Evolutionary conservation across 2,888 invertebrate species (phyloP), one percentile per base, ranked within the genome.

Genomic region (Erebia ligea): DNA sequence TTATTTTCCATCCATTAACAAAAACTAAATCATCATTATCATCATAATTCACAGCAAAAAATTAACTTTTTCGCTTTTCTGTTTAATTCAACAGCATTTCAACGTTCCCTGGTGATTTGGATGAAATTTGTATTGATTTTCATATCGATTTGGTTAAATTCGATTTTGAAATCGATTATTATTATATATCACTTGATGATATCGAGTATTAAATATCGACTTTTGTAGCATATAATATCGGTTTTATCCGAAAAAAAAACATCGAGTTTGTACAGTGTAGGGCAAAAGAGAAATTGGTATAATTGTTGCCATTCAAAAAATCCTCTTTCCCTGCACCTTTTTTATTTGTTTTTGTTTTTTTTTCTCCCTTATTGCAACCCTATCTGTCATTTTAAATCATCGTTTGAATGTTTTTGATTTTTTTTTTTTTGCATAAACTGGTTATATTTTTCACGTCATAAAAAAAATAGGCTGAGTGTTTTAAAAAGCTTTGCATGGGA

Each of bases 191-290:
- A 45, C 45, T 45, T 45, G 45, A 45, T 45, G 45, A 45, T 45
- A 45, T 45, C 11, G 45, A 45, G 45, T 45, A 13, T 45, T 13
- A 45, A 13, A 45, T 45, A 45, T 21, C 19, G 61, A 61, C 17
- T 59, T 59, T n/a, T 40, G 8, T n/a, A 34, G 17, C 8, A 17
- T 10, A n/a, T 34, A 75, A 76, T 69, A 75, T 77, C 74, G 73
- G 67, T 77, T 75, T 68, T 62, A 61, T 66, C 72, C 62, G 69
- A 58, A 48, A 56, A 45, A 48, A 34, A 68, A 67, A 17, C 86
- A 90, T 92, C 92, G 92, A 93, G 92, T 87, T 78, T 92, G 93
- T 93, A 93, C 93, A 93, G 93, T 91, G 86, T 84, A 85, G 86
- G 82, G 78, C 78, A 76, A 81, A 82, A 81, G 82, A 80, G 76